A percentile compares a stretch with the other conserved stretches of the same genome.
phyloP scores from a whole-genome alignment of 2,888 invertebrate genomes.

The Ophion costatus region DNA sequence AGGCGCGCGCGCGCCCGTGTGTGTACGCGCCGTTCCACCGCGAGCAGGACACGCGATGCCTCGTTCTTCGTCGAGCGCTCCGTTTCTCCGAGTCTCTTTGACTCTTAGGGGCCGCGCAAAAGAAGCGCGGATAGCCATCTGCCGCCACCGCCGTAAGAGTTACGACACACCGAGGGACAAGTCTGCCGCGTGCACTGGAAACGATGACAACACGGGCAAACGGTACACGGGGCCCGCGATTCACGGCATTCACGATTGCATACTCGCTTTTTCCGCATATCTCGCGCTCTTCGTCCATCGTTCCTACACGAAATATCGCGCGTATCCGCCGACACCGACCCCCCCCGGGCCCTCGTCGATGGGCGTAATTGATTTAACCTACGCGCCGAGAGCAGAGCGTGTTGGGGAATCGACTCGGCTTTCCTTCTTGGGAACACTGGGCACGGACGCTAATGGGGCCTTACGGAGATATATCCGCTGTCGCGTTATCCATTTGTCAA shows the following conservation, averaged over 20 bases:
- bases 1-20: conserved; percentile 2
- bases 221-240: conserved; percentile 6
- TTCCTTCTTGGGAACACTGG: too few species aligned
- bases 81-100: conserved; percentile 62
- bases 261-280: conserved; percentile 1
- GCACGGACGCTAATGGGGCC: not conserved
- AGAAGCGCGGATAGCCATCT: conserved; percentile 75
- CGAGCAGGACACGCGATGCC: conserved; percentile 28
- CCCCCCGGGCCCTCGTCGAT: not conserved
- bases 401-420: too few species aligned
- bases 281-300: not conserved
- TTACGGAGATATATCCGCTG: not conserved
- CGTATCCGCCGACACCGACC: not conserved
- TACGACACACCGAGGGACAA: conserved; percentile 71
- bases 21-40: conserved; percentile 23
- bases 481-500: not conserved
- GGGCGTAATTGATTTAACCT: conserved; percentile 35
- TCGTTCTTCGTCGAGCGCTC: conserved; percentile 18
- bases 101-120: conserved; percentile 46
- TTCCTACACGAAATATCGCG: not conserved
- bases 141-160: conserved; percentile 70
- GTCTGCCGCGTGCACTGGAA: conserved; percentile 17
- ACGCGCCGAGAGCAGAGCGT: not conserved
- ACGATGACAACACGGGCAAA: conserved; percentile 48
- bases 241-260: not conserved